A percentile compares a stretch with the other conserved stretches of the same genome.
Evolutionary conservation across 2,113 vertebrate species (phyloP).

Genomic region (Chionis minor): DNA sequence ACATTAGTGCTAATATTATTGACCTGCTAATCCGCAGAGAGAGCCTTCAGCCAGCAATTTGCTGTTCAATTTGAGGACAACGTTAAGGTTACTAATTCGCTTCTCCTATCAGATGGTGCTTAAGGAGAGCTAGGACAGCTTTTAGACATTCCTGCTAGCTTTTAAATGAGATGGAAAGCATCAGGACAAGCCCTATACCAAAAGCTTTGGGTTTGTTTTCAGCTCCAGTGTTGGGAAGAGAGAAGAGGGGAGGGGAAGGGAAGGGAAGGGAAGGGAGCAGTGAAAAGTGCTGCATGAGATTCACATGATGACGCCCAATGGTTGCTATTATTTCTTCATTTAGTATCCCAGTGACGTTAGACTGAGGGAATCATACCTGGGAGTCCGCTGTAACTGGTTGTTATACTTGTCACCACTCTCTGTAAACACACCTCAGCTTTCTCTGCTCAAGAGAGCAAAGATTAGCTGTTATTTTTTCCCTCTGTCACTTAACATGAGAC

Average conservation of each 20-base stretch:
- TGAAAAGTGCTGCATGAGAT: not conserved
- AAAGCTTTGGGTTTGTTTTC: not conserved
- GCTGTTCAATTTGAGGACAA: not conserved
- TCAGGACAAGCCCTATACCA: rapidly evolving
- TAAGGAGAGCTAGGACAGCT: not conserved
- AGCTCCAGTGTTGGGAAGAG: not conserved
- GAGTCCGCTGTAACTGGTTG: not conserved
- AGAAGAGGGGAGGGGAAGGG: too few species aligned
- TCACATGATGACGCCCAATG: not conserved
- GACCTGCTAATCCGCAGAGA: not conserved
- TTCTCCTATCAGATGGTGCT: not conserved
- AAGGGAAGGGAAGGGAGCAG: not conserved
- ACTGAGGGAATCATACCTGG: not conserved
- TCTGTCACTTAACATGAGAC: not conserved
- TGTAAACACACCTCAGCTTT: not conserved
- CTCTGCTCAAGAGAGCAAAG: not conserved
- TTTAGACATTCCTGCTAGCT: not conserved
- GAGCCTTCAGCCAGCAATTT: not conserved
- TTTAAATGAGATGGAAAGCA: not conserved
- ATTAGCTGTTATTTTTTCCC: not conserved
- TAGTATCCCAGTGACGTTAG: not conserved
- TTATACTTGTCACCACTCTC: not conserved
- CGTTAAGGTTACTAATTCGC: not conserved
- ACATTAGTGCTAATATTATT: not conserved
- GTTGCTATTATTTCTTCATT: not conserved